A percentile compares a stretch with the other conserved stretches of the same genome.
Conservation (phyloP, 1,140 invertebrate genomes). For the Aethina tumida region DNA sequence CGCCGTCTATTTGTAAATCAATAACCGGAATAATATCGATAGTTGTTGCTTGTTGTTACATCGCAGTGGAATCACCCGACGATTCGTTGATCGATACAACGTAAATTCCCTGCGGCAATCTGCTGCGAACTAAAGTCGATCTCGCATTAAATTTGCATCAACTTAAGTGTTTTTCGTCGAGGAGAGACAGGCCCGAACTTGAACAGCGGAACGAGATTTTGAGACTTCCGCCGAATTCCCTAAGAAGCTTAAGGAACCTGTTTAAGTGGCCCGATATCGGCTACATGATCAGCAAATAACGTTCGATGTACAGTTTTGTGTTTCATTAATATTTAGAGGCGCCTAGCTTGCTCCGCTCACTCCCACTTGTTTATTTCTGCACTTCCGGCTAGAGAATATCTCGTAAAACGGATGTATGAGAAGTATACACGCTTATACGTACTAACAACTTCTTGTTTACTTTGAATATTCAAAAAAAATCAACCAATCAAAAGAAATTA, state of each 20-base stretch:
- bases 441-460: too few relatives aligned
- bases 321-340: too few relatives aligned
- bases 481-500: too few relatives aligned
- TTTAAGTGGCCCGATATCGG: conserved; percentile 33
- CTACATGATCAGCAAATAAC: conserved; percentile 32
- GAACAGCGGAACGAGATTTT: conserved; percentile 25
- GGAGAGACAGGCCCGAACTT: conserved; percentile 20
- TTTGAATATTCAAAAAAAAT: too few relatives aligned
- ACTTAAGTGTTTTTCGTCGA: conserved; percentile 31
- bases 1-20: not conserved
- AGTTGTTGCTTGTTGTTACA: too few relatives aligned
- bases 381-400: too few relatives aligned
- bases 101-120: conserved; percentile 25
- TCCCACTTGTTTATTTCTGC: too few relatives aligned
- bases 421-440: too few relatives aligned
- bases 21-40: too few relatives aligned
- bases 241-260: conserved; percentile 31
- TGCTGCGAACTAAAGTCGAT: conserved; percentile 27
- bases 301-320: conserved; percentile 1
- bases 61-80: too few relatives aligned
- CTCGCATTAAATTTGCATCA: conserved; percentile 35
- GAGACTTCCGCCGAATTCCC: conserved; percentile 32
- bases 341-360: too few relatives aligned
- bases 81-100: conserved; percentile 19
- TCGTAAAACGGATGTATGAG: too few relatives aligned